Evolutionary conservation across 2,888 invertebrate genomes (phyloP).

Genomic region (Aporophyla lueneburgensis): DNA sequence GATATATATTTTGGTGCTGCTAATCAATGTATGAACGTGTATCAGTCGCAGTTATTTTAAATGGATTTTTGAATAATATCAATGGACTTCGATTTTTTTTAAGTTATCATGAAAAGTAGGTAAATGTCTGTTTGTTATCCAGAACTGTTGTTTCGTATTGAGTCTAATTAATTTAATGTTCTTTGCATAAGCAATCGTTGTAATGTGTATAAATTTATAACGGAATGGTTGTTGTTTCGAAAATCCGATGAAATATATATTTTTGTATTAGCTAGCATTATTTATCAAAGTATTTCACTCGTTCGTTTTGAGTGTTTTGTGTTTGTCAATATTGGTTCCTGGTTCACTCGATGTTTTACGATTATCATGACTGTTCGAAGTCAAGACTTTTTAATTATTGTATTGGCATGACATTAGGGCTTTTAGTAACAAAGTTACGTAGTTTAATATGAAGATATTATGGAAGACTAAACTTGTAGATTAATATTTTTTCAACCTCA

Average conservation of each 20-base stretch:
- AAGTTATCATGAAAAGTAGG: conserved; percentile 7
- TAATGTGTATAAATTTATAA: conserved; percentile 14
- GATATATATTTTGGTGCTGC: conserved; percentile 37
- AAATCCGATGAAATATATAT: conserved; percentile 31
- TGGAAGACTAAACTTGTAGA: conserved; percentile 6
- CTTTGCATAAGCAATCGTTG: conserved; percentile 12
- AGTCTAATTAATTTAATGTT: conserved; percentile 15
- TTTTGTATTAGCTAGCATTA: conserved; percentile 22
- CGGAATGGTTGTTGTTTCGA: not conserved
- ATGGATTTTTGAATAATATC: not conserved
- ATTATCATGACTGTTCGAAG: conserved; percentile 15
- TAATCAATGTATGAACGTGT: conserved; percentile 14
- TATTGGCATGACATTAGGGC: conserved; percentile 27
- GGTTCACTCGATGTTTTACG: conserved; percentile 35
- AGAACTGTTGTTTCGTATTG: conserved; percentile 43
- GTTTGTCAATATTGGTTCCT: conserved; percentile 36
- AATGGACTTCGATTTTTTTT: conserved; percentile 19
- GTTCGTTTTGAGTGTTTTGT: conserved; percentile 10
- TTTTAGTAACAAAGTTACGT: conserved; percentile 56
- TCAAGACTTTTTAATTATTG: conserved; percentile 41
- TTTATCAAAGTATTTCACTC: conserved; percentile 4
- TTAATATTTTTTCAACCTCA: not conserved
- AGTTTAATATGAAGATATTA: conserved; percentile 11
- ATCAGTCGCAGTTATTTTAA: conserved; percentile 2
- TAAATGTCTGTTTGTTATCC: conserved; percentile 15